Percentiles rank a stretch among this genome's conserved stretches.
Conservation (phyloP, 2,113 vertebrate species). For the Petroica traversi region DNA sequence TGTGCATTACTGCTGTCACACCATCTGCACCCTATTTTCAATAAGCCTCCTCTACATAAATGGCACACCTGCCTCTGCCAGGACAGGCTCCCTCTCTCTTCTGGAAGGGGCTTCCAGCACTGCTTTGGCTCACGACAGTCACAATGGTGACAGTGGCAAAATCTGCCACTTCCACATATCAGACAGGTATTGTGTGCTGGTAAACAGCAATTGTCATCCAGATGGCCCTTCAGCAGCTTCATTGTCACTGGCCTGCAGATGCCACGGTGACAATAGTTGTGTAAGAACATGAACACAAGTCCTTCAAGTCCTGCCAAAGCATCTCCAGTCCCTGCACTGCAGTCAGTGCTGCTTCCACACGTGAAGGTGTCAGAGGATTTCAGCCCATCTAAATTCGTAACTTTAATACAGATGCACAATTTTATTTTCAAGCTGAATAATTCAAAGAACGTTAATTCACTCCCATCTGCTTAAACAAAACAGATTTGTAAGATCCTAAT, state of each 20-base stretch:
- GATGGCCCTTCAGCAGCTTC: not conserved
- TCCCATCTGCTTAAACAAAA: not conserved
- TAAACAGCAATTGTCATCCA: not conserved
- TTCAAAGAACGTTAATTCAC: not conserved
- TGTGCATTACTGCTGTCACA: not conserved
- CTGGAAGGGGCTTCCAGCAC: not conserved
- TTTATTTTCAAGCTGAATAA: not conserved
- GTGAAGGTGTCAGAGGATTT: not conserved
- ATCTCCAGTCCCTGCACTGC: not conserved
- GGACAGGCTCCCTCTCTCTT: not conserved
- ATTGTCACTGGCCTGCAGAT: not conserved
- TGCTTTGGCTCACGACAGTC: not conserved
- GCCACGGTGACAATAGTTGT: rapidly evolving
- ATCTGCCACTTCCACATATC: not conserved
- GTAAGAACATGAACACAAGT: rapidly evolving
- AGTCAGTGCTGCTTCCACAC: not conserved
- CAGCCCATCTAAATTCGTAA: not conserved
- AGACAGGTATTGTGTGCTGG: not conserved
- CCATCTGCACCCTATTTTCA: not conserved
- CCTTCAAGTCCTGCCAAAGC: not conserved
- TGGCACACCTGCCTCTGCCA: not conserved
- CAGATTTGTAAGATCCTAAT: not conserved
- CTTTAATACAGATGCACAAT: not conserved
- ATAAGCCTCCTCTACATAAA: not conserved
- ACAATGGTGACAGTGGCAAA: rapidly evolving